Percentiles rank a stretch among this genome's conserved stretches.
phyloP scores from a whole-genome alignment of 2,797 vertebrate species.

The Graptemys geographica region DNA sequence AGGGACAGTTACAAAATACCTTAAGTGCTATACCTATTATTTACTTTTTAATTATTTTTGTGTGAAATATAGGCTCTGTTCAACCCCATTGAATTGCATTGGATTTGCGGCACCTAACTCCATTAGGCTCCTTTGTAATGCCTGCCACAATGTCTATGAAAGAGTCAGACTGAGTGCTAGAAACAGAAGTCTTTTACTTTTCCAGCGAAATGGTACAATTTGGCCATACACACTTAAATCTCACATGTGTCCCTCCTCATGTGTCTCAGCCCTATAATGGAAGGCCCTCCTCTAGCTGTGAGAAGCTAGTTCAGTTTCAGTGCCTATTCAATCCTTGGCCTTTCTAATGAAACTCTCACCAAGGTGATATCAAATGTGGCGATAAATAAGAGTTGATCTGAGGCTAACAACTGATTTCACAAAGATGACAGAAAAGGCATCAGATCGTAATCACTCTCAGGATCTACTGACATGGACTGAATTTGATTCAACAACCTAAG shows the following conservation, averaged over 20 bases:
- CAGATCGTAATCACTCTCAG: not conserved
- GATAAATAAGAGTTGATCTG: conserved; percentile 42
- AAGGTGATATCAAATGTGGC: conserved; percentile 30
- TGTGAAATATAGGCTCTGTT: not conserved
- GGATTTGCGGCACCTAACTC: not conserved
- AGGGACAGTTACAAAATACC: not conserved
- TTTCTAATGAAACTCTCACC: conserved; percentile 58
- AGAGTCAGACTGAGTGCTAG: not conserved
- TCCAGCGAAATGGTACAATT: conserved; percentile 13
- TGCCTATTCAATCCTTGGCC: not conserved
- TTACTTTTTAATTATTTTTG: conserved; percentile 42
- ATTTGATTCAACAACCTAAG: not conserved
- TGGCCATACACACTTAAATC: not conserved
- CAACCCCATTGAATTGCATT: not conserved
- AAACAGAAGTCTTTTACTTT: not conserved
- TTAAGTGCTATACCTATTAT: not conserved
- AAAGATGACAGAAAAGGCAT: not conserved
- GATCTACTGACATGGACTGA: not conserved
- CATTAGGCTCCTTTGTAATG: not conserved
- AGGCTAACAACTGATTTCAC: not conserved
- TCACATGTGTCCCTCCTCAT: not conserved
- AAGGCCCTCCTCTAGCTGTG: not conserved
- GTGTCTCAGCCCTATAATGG: not conserved
- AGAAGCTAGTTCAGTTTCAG: conserved; percentile 32
- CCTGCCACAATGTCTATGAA: not conserved